These are phyloP conservation scores for Choristoneura fumiferana DNA, from an alignment of 1,140 invertebrate species.

Conservation along the genomic window DNA sequence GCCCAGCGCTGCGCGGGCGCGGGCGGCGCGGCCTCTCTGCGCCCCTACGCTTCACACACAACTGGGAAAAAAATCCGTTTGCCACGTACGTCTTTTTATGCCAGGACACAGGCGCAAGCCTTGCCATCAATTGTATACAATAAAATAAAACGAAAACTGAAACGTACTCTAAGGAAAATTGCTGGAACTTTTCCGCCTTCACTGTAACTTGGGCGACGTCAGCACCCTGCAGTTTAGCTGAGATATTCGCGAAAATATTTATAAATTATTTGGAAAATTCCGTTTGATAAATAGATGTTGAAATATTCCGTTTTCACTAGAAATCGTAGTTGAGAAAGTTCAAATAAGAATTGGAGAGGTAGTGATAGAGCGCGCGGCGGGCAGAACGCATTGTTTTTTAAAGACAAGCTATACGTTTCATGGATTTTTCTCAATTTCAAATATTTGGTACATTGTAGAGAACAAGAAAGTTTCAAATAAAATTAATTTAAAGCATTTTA, in stretches of 20 bases:
- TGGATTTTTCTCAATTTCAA: no score
- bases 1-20: slow-evolving; percentile 42
- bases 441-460: no score
- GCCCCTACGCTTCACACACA: slow-evolving; percentile 41
- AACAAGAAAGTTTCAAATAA: no score
- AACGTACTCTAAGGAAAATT: slow-evolving; percentile 53
- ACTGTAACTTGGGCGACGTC: slow-evolving; percentile 44
- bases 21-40: slow-evolving; percentile 43
- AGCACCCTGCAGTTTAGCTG: slow-evolving; percentile 20
- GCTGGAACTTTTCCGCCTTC: slow-evolving; percentile 59
- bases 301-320: neutral
- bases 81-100: slow-evolving; percentile 40
- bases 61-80: slow-evolving; percentile 48
- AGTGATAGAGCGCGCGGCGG: neutral
- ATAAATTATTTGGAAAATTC: slow-evolving; percentile 42
- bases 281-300: neutral
- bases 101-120: slow-evolving; percentile 56
- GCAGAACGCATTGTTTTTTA: no score
- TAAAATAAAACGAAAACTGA: slow-evolving; percentile 30
- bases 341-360: neutral
- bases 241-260: slow-evolving; percentile 38
- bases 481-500: no score
- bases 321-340: neutral
- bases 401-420: no score
- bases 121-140: slow-evolving; percentile 25